Base-by-base conservation (phyloP, 2,797 vertebrate species). In the Dipus sagitta region DNA sequence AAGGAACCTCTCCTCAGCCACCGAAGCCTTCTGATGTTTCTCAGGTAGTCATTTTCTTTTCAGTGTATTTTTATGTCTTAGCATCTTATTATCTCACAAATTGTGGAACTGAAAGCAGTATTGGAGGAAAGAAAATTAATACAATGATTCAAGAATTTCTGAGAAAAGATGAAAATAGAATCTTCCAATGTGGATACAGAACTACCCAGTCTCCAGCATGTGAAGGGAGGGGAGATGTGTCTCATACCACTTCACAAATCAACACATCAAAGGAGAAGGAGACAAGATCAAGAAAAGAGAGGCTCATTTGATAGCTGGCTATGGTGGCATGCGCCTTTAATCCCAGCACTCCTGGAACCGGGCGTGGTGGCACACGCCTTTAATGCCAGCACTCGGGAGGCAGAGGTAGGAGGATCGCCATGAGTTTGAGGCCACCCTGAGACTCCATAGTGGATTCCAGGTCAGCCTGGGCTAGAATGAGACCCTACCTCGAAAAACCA, bases 101-200 rank as follows among this genome's bases (percentile, higher is more conserved):
- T 84, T 11, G 91, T 26, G 54, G 74, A 72, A 78, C 60, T 70
- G 52, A 94, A 89, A 91, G 38, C 60, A 94, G 93, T 65, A 78
- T 38, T 78, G 80, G 28, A 92, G 42, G 34, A 74, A 74, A 90
- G 84, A 68, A 92, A 86, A 81, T 91, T 30, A 91, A 84, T 70
- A 54, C 92, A 84, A 68, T 70, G 64, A 90, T 80, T 68, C 67
- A 80, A 28, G 34, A 93, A 86, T 86, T 89, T 84, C 91, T 65
- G 58, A 91, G 64, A 65, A 67, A 86, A 82, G 11, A 92, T 85
- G 8, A 90, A 87, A 90, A 86, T 3, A 85, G 82, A 77, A 70
- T n/a, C 77, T 60, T 47, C 8, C 9, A 58, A 42, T 54, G 17
- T 88, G 60, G 47, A 62, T 87, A 91, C 90, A 86, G 74, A 91